Conservation (phyloP, 2,113 vertebrate genomes). For the Erythrocercus mccallii region DNA sequence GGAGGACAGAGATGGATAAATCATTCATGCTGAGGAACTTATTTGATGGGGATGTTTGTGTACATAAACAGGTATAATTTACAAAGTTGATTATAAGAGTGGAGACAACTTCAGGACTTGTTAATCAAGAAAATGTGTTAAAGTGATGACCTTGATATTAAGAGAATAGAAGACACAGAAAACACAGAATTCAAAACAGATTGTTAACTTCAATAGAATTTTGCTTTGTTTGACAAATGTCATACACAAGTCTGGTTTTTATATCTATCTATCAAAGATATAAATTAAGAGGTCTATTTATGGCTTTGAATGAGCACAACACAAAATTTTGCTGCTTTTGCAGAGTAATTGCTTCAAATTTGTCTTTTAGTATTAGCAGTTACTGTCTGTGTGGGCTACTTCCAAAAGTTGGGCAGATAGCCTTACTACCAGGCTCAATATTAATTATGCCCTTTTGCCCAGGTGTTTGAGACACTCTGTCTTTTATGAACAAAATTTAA, state of each 20-base stretch:
- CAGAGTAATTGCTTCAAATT: background rate
- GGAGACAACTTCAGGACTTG: background rate
- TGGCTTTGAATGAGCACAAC: background rate
- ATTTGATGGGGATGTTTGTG: background rate
- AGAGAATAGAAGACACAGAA: background rate
- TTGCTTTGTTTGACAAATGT: background rate
- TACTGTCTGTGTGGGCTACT: background rate
- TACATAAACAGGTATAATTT: background rate
- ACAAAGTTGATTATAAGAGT: background rate
- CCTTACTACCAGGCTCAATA: background rate
- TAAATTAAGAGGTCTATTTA: background rate
- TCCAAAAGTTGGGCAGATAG: background rate
- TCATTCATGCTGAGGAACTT: background rate
- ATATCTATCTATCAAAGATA: background rate
- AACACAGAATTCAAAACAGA: background rate
- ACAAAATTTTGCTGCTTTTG: background rate
- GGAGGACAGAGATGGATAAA: slow-evolving; percentile 4
- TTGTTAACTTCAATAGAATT: background rate
- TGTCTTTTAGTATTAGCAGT: background rate
- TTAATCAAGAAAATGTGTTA: background rate
- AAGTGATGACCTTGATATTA: background rate
- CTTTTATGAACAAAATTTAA: background rate
- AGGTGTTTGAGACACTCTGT: background rate
- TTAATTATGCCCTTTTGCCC: background rate
- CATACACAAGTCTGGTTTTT: background rate